Evolutionary conservation across 1,140 invertebrate species (phyloP), one percentile per base, ranked within the genome.

Genomic region (Conus ventricosus): DNA sequence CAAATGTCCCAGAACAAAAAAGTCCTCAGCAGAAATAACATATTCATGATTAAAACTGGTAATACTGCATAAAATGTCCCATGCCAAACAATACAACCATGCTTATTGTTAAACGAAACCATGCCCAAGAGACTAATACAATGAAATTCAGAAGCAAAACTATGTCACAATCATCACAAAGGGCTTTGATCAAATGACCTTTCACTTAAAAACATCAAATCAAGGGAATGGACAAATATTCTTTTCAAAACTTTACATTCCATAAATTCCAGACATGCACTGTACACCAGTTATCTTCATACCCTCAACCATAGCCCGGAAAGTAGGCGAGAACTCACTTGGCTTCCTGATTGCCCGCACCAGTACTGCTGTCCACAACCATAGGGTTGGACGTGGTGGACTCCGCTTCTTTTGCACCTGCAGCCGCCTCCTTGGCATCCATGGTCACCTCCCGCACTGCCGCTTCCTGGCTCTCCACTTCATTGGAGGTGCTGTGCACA

Each of bases 321-420:
- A 71, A 13, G 6, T 23, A 71, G 67, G 67, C 17, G 20, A 71
- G 20, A n/a, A 71, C 67, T 71, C 11, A 71, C 67, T n/a, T 71
- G 67, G 10, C 67, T 20, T 71, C 17, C 67, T 71, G 67, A 23
- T 55, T 63, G 51, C 82, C 54, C 6, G 82, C 82, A 5, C 53
- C 82, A 27, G 82, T 84, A 23, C 55, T 84, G n/a, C 54, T 84
- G 82, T 84, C 82, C 20, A 84, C 54, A n/a, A 13, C 55, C 54
- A 84, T 81, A 17, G 80, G 39, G 17, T 81, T 81, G 80, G 80
- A 15, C 15, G 51, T 20, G 53, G 6, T 20, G 82, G 57, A 54
- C 7, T 11, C 82, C 5, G 57, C 55, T 6, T 83, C 82, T 27
- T 6, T 60, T 0, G 57, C 20, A 4, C 55, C 13, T 17, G 27